These are phyloP conservation scores for Drosophila micromelanica DNA, from an alignment of 1,140 invertebrate species.

Conservation along the genomic window DNA sequence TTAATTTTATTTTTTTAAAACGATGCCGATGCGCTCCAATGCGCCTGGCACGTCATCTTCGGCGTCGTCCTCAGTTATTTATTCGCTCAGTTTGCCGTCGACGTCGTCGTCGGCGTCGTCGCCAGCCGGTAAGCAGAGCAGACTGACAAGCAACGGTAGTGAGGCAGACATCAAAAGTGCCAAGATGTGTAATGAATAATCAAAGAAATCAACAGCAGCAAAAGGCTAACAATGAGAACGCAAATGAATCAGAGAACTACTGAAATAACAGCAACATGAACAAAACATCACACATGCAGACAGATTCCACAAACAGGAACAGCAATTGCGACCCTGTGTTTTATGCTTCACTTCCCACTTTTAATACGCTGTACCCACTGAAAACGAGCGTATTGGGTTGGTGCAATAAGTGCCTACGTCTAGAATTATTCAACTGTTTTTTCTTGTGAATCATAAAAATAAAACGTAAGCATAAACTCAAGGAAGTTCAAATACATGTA, in stretches of 20 bases:
- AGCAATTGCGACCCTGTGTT: constrained; percentile 18
- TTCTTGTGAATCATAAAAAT: too few species aligned
- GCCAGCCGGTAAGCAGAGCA: background rate
- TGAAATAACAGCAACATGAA: constrained; percentile 25
- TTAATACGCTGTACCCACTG: background rate
- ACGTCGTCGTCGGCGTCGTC: background rate
- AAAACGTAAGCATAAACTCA: too few species aligned
- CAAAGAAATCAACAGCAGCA: constrained; percentile 41
- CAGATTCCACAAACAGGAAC: constrained; percentile 25
- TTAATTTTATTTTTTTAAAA: constrained; percentile 6
- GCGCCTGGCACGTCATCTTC: constrained; percentile 29
- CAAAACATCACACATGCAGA: constrained; percentile 20
- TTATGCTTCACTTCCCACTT: background rate
- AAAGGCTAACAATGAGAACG: constrained; percentile 39
- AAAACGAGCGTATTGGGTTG: background rate
- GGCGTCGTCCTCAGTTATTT: constrained; percentile 9
- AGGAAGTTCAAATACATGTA: too few species aligned
- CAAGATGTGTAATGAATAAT: constrained; percentile 72
- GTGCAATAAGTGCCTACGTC: background rate
- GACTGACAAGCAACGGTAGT: constrained; percentile 13
- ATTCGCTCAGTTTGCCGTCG: background rate
- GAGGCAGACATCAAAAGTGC: constrained; percentile 39
- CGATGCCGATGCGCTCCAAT: constrained; percentile 15
- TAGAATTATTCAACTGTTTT: too few species aligned
- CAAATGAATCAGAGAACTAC: constrained; percentile 55